Evolutionary conservation across 1,140 invertebrate species (phyloP), one percentile per base, ranked within the genome.

Genomic region (Diploscapter pachys): DNA sequence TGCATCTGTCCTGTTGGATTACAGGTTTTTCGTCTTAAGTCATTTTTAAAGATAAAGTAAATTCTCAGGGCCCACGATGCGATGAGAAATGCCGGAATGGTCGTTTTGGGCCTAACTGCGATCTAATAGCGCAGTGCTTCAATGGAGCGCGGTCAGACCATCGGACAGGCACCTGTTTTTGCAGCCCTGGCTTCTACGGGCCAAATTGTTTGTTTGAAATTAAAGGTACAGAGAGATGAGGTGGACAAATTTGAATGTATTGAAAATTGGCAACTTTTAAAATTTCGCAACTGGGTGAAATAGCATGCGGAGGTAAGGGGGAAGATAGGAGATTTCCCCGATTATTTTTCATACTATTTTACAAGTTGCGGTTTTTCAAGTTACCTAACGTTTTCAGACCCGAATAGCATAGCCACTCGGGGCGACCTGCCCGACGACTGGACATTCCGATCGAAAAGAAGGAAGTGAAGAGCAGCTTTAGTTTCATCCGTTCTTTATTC

Each of bases 1-100:
- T 89, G 88, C 74, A 77, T 83, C 48, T 88, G 87, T 77, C 78
- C 71, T 5, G 69, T 81, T 11, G 87, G 87, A 2, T 85, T 83
- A 81, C 71, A 76, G n/a, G 82, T 79, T 51, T 63, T 76, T 11
- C 74, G 78, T 31, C 31, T 31, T 31, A 31, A 31, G 31, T 31
- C 31, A 31, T 31, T 31, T 31, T 31, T 31, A 31, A 31, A 31
- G 31, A 31, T 31, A 31, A 31, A 31, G 31, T 31, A 31, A 31
- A 31, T 31, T 31, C 31, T 82, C 71, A 76, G n/a, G 82, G 80
- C 51, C 65, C 78, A 13, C 74, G 78, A 52, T 85, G 82, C 66
- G 81, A 81, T 67, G 74, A 80, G 69, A 71, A 81, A 31, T 9
- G 66, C 63, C 8, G 74, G 5, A 31, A 63, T 13, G n/a, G 64